Conservation (phyloP, 2,797 vertebrate species). For the Enteromius viviparus region DNA sequence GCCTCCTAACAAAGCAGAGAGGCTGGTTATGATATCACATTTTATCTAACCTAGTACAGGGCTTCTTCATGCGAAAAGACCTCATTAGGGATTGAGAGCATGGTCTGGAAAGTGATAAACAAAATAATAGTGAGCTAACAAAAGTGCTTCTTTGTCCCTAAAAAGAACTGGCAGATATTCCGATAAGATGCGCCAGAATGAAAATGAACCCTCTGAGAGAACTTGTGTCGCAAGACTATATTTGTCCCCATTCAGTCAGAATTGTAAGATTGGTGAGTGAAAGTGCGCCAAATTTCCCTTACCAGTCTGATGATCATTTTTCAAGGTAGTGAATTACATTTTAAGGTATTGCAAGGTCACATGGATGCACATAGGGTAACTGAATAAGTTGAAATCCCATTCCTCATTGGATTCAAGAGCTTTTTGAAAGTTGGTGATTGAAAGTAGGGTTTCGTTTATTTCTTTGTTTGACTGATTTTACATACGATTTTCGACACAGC, state of each 20-base stretch:
- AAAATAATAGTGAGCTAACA: slow-evolving; percentile 41
- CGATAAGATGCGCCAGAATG: slow-evolving; percentile 48
- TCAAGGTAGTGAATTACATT: neutral
- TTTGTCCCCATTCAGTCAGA: slow-evolving; percentile 28
- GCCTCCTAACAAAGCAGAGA: slow-evolving; percentile 60
- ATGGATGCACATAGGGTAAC: neutral
- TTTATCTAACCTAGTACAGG: slow-evolving; percentile 60
- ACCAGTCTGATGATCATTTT: neutral
- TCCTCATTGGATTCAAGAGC: neutral
- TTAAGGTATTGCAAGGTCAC: neutral
- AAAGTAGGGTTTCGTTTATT: neutral
- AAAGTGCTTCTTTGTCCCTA: slow-evolving; percentile 36
- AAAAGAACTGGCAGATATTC: slow-evolving; percentile 31
- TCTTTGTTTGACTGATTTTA: neutral
- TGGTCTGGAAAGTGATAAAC: slow-evolving; percentile 56
- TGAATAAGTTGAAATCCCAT: neutral
- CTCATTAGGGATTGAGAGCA: slow-evolving; percentile 58
- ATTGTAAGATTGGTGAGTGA: neutral
- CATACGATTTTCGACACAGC: neutral
- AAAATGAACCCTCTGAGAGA: slow-evolving; percentile 45
- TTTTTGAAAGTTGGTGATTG: neutral
- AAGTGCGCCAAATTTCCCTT: neutral
- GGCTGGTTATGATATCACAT: slow-evolving; percentile 50
- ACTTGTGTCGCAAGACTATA: slow-evolving; percentile 22
- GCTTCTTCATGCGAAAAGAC: slow-evolving; percentile 55